These are phyloP conservation scores for Plagodis pulveraria DNA, from an alignment of 2,888 invertebrate genomes.

Conservation along the genomic window DNA sequence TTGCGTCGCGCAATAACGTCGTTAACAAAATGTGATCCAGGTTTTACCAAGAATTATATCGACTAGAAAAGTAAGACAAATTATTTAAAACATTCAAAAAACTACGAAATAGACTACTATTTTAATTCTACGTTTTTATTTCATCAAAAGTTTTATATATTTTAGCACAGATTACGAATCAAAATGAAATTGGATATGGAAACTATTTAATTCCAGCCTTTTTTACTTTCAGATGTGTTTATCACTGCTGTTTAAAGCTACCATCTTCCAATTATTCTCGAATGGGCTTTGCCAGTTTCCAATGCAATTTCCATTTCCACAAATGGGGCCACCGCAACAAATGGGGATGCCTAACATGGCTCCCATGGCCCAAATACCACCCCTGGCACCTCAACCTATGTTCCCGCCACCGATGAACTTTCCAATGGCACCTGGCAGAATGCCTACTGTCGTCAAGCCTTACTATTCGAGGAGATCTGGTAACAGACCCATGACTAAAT, in stretches of 20 bases:
- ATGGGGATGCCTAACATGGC: conserved; percentile 30
- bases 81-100: no score
- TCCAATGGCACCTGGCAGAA: conserved; percentile 46
- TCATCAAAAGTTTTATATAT: no score
- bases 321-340: conserved; percentile 19
- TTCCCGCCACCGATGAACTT: conserved; percentile 43
- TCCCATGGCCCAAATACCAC: conserved; percentile 40
- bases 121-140: no score
- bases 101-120: no score
- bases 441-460: conserved; percentile 71
- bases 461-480: conserved; percentile 48
- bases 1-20: conserved; percentile 5
- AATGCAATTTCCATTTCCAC: conserved; percentile 32
- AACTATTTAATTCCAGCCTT: background rate
- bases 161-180: no score
- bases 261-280: conserved; percentile 27
- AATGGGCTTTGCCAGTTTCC: conserved; percentile 22
- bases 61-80: conserved; percentile 12
- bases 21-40: conserved; percentile 17
- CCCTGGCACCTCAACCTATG: conserved; percentile 43
- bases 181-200: background rate
- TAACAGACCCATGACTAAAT: conserved; percentile 42
- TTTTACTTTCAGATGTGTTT: conserved; percentile 30
- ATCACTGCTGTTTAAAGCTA: conserved; percentile 21
- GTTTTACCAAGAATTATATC: background rate